These are phyloP conservation scores for Mesorhabditis spiculigera DNA, from an alignment of 2,888 invertebrate genomes.

Conservation along the genomic window DNA sequence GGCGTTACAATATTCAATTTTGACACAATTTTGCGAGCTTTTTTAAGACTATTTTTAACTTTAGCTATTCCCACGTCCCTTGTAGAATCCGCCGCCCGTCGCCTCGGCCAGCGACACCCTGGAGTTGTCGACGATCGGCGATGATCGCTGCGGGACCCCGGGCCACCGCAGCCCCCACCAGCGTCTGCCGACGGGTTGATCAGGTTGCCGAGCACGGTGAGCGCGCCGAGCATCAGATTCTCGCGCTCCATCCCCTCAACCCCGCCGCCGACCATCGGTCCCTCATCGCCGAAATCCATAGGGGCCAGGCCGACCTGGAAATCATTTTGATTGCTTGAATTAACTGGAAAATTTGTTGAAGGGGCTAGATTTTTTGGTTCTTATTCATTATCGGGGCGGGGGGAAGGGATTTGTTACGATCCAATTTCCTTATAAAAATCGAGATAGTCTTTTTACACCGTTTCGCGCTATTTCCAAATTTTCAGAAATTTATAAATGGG, in stretches of 20 bases:
- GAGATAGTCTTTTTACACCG: no score
- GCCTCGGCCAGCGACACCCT: neutral
- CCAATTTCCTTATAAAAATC: no score
- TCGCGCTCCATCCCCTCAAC: neutral
- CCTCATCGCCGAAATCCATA: no score
- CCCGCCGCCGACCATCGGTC: neutral
- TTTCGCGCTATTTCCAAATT: no score
- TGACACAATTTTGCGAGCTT: no score
- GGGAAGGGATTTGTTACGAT: no score
- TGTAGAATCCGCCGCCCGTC: neutral
- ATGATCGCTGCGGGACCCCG: neutral
- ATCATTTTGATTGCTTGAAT: no score
- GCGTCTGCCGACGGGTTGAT: neutral
- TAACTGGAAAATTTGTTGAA: neutral
- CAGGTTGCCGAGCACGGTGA: slow-evolving; percentile 3
- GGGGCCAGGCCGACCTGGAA: no score
- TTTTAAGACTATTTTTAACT: no score
- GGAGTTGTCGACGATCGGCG: neutral
- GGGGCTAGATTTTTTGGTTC: neutral
- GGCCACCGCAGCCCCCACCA: neutral
- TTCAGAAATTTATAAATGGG: no score
- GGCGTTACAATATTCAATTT: no score
- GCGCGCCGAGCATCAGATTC: slow-evolving; percentile 5
- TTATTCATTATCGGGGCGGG: no score
- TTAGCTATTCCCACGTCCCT: neutral